phyloP scores from a whole-genome alignment of 2,797 vertebrate species.

The Anomalospiza imberbis region DNA sequence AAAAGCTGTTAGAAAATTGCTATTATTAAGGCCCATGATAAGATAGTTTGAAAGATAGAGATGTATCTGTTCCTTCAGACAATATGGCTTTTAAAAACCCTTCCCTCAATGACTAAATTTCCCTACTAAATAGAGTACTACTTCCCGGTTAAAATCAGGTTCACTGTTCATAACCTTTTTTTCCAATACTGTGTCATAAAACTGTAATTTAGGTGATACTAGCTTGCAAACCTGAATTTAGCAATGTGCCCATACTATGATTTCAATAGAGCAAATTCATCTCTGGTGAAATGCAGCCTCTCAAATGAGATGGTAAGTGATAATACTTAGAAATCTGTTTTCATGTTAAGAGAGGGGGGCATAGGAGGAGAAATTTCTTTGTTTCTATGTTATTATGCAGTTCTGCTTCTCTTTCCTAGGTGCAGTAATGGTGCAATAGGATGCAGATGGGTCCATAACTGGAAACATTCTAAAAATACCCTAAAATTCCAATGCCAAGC shows the following conservation, averaged over 20 bases:
- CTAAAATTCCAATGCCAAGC: neutral
- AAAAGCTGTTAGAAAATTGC: neutral
- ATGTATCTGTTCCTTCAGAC: neutral
- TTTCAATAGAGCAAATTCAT: neutral
- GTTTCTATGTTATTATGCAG: neutral
- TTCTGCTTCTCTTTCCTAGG: neutral
- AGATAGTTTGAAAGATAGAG: neutral
- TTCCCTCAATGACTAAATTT: neutral
- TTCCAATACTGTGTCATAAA: neutral
- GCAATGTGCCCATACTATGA: neutral
- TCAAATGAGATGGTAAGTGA: neutral
- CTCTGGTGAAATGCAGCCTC: neutral
- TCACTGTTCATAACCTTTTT: neutral
- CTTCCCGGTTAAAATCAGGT: neutral
- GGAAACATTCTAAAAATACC: neutral
- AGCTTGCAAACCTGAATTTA: neutral
- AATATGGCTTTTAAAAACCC: neutral
- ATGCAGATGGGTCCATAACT: conserved; percentile 6
- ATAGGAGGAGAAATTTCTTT: neutral
- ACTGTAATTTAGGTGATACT: conserved; percentile 6
- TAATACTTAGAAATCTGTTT: conserved; percentile 19
- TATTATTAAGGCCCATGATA: neutral
- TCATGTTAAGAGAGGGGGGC: neutral
- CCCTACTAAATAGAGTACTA: neutral
- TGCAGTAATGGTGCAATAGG: neutral